Evolutionary conservation across 2,113 vertebrate genomes (phyloP), one percentile per base, ranked within the genome.

Genomic region (Heloderma charlesbogerti): DNA sequence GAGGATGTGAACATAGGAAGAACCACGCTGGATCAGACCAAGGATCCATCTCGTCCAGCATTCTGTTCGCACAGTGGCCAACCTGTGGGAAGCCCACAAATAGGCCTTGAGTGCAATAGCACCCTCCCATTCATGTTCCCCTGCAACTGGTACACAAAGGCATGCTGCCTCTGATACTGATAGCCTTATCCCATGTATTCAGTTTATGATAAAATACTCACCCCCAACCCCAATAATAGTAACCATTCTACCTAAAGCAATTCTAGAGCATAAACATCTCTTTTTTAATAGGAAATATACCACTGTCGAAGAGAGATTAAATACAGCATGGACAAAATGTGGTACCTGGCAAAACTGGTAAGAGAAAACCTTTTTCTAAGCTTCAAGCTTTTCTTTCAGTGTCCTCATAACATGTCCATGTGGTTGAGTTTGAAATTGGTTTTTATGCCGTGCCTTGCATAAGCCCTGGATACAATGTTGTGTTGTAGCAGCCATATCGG

Each of bases 261-360:
- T 63, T 37, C 66, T 15, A 31, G 43, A 57, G 16, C 20, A 43
- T 84, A 84, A 87, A 37, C 16, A 51, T 27, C 34, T 89, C 75
- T 89, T 2, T 27, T 60, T 27, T 40, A n/a, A n/a, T 95, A 99
- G 99, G 99, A 99, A 97, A 92, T 99, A 67, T 96, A 98, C 96
- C 99, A 99, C 92, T 97, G 98, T 94, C 97, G 98, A 92, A 98
- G 98, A 91, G 98, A 99, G 81, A 99, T 99, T 77, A 99, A 99
- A 91, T 99, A 99, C 93, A 99, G 99, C 96, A 99, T 98, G 93
- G 98, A 99, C 93, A 99, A 99, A 96, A 99, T 99, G 99, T 99
- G 99, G 99, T 99, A 99, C 95, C 95, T 99, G 95, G 98, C 99
- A 63, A 99, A 98, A 96, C 72, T 99, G 99, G 99, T 99, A 95